These are phyloP conservation scores for Capromys pilorides DNA, from an alignment of 2,797 vertebrate species.

Conservation along the genomic window DNA sequence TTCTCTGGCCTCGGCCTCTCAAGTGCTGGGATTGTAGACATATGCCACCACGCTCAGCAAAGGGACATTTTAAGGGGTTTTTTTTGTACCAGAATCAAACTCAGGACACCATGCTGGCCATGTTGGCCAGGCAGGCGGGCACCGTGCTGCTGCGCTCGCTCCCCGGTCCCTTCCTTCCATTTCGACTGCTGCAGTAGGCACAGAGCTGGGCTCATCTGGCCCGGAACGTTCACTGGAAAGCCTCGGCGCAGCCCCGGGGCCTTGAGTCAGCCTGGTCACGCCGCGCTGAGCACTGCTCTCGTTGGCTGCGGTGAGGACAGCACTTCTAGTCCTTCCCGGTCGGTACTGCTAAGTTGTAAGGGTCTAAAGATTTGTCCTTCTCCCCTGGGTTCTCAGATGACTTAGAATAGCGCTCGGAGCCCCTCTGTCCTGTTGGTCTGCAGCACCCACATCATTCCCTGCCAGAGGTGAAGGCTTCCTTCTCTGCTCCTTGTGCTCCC, in stretches of 20 bases:
- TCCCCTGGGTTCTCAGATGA: not conserved
- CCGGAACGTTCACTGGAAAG: not conserved
- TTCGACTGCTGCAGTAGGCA: not conserved
- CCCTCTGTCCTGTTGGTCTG: not conserved
- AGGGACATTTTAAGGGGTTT: too few species aligned
- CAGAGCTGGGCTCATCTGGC: not conserved
- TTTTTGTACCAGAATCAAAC: too few species aligned
- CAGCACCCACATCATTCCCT: not conserved
- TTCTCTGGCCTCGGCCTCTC: too few species aligned
- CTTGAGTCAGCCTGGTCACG: not conserved
- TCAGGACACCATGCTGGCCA: too few species aligned
- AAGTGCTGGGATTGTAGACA: too few species aligned
- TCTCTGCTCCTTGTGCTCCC: not conserved
- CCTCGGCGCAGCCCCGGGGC: not conserved
- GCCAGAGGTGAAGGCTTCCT: not conserved
- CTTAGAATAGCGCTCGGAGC: not conserved
- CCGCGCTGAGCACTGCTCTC: not conserved
- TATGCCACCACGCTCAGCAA: too few species aligned
- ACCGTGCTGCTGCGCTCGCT: too few species aligned
- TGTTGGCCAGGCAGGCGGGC: too few species aligned
- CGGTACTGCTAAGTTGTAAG: not conserved
- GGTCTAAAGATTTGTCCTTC: not conserved
- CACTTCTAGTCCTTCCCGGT: not conserved
- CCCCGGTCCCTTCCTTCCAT: too few species aligned
- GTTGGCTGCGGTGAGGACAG: not conserved